Conservation (phyloP, 2,797 vertebrate species). For the Ctenosaura bakeri region DNA sequence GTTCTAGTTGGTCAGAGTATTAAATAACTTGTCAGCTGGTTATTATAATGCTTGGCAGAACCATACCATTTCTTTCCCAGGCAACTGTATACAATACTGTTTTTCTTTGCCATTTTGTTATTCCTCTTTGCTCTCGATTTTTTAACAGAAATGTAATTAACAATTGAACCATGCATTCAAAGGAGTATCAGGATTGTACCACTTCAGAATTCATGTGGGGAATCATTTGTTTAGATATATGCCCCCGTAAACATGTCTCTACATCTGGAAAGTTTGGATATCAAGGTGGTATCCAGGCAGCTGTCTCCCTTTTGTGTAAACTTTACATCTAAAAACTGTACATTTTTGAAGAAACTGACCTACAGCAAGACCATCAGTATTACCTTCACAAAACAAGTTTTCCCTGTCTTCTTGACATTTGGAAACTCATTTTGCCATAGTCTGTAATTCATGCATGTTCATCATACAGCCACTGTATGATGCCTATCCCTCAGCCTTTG, state of each 20-base stretch:
- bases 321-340: neutral
- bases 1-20: neutral
- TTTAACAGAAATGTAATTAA: neutral
- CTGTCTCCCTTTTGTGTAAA: neutral
- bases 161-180: neutral
- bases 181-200: neutral
- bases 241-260: neutral
- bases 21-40: neutral
- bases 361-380: no score
- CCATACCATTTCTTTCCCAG: neutral
- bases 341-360: neutral
- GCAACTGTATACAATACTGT: neutral
- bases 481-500: neutral
- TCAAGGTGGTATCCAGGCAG: neutral
- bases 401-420: neutral
- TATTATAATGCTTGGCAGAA: neutral
- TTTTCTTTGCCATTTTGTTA: slow-evolving; percentile 8
- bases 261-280: neutral
- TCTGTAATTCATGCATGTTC: neutral
- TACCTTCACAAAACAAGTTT: neutral
- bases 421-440: neutral
- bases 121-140: neutral
- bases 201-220: neutral
- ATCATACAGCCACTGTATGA: neutral
- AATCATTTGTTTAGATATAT: neutral